Percentiles rank a stretch among this genome's conserved stretches.
Conservation (phyloP, 30 jellyfish, hydroid and myxozoan species). For the Hydractinia symbiolongicarpus region DNA sequence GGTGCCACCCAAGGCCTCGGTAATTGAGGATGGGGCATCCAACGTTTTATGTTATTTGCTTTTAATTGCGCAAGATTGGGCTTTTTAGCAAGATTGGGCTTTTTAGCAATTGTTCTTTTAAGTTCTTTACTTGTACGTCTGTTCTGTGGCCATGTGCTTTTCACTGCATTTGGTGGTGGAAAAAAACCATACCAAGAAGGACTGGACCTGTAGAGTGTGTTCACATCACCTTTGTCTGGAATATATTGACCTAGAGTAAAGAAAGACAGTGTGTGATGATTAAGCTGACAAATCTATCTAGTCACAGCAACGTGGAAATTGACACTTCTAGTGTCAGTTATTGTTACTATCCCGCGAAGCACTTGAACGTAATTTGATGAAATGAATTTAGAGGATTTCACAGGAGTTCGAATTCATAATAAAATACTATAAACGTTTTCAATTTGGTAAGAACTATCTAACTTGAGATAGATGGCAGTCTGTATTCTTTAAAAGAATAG, state of each 20-base stretch:
- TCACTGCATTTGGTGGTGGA: slow-evolving; percentile 1
- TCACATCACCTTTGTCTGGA: neutral
- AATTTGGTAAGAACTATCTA: no score
- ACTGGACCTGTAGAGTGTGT: neutral
- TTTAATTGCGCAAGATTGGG: neutral
- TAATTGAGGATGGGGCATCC: neutral
- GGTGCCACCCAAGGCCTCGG: neutral
- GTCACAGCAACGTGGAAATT: no score
- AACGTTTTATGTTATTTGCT: neutral
- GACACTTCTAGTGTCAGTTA: no score
- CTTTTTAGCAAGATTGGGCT: neutral
- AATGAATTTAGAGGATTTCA: no score
- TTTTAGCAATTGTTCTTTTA: neutral
- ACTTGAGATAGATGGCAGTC: no score
- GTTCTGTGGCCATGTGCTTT: slow-evolving; percentile 13
- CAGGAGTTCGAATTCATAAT: no score
- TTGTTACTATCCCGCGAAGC: no score
- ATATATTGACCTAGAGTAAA: slow-evolving; percentile 1
- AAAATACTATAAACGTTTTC: no score
- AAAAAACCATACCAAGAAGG: slow-evolving; percentile 10
- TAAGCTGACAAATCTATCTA: no score
- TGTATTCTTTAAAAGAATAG: no score
- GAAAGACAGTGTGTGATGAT: neutral
- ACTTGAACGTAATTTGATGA: no score
- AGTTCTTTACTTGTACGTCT: neutral